Evolutionary conservation across 2,888 invertebrate species (phyloP).

Genomic region (Watsonalla binaria): DNA sequence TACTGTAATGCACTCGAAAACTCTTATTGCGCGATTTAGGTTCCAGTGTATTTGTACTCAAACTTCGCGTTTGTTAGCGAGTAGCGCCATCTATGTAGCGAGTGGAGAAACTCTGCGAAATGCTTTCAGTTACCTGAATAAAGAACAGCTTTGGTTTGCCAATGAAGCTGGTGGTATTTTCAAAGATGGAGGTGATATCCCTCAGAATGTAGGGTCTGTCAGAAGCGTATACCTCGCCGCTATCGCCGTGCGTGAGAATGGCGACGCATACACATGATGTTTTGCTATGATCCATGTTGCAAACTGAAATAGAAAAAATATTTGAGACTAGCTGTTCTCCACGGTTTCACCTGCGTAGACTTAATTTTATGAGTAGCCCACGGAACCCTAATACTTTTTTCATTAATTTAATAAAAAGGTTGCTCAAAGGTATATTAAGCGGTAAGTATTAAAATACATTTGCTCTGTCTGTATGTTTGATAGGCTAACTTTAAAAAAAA

Average conservation of each 20-base stretch:
- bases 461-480: too few relatives aligned
- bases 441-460: too few relatives aligned
- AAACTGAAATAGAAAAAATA: conserved; percentile 28
- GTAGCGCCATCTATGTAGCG: background rate
- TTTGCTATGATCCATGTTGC: conserved; percentile 34
- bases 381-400: too few relatives aligned
- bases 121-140: conserved; percentile 34
- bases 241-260: conserved; percentile 53
- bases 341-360: too few relatives aligned
- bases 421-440: too few relatives aligned
- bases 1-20: too few relatives aligned
- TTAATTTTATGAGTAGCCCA: too few relatives aligned
- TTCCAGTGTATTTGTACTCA: too few relatives aligned
- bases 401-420: background rate
- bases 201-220: conserved; percentile 42
- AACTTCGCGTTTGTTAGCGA: too few relatives aligned
- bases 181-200: conserved; percentile 37
- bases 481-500: too few relatives aligned
- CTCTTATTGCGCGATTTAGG: too few relatives aligned
- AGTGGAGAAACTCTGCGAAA: background rate
- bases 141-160: conserved; percentile 55
- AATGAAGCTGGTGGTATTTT: conserved; percentile 31
- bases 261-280: conserved; percentile 52
- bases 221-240: conserved; percentile 38
- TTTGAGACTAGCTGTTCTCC: background rate